phyloP scores from a whole-genome alignment of 2,797 vertebrate genomes.

The Chelon auratus region DNA sequence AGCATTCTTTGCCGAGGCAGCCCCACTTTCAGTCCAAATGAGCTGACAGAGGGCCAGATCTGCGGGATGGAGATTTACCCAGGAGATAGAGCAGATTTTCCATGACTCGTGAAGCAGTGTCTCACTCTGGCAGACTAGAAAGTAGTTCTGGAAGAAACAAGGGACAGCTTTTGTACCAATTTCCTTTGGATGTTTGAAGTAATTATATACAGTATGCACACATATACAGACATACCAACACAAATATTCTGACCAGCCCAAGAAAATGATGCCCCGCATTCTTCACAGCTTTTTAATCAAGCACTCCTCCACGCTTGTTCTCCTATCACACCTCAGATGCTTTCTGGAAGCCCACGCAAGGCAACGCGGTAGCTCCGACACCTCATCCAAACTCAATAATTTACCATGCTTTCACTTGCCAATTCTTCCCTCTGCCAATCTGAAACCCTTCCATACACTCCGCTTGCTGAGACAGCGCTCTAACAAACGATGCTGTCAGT shows the following conservation, averaged over 20 bases:
- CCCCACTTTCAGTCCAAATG: constrained; percentile 90
- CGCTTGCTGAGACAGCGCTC: constrained; percentile 77
- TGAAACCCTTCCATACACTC: constrained; percentile 68
- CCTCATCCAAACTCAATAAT: constrained; percentile 80
- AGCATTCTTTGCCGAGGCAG: constrained; percentile 90
- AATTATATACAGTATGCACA: constrained; percentile 55
- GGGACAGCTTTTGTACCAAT: constrained; percentile 59
- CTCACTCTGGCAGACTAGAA: constrained; percentile 66
- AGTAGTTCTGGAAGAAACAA: constrained; percentile 60
- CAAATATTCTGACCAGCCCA: constrained; percentile 61
- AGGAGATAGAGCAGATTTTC: constrained; percentile 78
- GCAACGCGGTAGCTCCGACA: constrained; percentile 68
- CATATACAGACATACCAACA: constrained; percentile 48
- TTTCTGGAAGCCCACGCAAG: constrained; percentile 76
- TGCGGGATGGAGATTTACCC: constrained; percentile 84
- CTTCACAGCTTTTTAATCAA: constrained; percentile 74
- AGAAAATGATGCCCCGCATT: constrained; percentile 56
- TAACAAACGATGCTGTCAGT: constrained; percentile 84
- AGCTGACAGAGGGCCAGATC: constrained; percentile 92
- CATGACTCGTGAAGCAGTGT: constrained; percentile 69
- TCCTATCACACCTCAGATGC: constrained; percentile 74
- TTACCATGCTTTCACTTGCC: constrained; percentile 76
- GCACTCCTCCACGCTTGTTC: constrained; percentile 68
- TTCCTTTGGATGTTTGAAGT: constrained; percentile 61
- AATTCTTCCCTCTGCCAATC: constrained; percentile 76